Conservation (phyloP, 2,113 vertebrate species). For the Potamarius usumacintae region DNA sequence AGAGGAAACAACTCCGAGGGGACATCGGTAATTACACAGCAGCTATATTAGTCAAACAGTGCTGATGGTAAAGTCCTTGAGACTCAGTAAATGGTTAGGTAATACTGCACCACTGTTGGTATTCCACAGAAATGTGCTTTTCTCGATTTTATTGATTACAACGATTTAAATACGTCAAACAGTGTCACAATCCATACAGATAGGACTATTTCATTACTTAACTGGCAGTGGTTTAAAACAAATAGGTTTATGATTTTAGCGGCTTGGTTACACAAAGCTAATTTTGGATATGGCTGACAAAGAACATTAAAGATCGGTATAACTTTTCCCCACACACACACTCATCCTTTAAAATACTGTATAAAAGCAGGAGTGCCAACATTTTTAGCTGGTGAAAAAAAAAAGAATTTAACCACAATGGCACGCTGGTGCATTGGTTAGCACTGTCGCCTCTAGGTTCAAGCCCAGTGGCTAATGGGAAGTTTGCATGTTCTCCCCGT, state of each 20-base stretch:
- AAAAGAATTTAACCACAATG: neutral
- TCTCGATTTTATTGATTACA: neutral
- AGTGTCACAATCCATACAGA: neutral
- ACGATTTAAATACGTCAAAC: neutral
- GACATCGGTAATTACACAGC: slow-evolving; percentile 18
- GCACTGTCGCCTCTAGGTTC: too few relatives aligned
- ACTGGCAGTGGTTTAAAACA: neutral
- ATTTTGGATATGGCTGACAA: neutral
- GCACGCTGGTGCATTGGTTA: too few relatives aligned
- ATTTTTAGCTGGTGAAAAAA: neutral
- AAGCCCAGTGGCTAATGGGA: too few relatives aligned
- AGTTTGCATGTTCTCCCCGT: too few relatives aligned
- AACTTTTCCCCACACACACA: neutral
- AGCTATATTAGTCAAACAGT: slow-evolving; percentile 11
- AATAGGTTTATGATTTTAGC: neutral
- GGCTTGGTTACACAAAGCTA: neutral
- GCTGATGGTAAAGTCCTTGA: slow-evolving; percentile 18
- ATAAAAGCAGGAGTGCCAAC: neutral
- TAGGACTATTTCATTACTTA: neutral
- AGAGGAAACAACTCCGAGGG: neutral
- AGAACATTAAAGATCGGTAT: neutral
- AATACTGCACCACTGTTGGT: neutral
- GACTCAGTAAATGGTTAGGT: neutral
- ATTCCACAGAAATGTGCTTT: neutral
- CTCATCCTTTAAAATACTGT: neutral